These are phyloP conservation scores for Gonocerus acuteangulatus DNA, from an alignment of 2,888 invertebrate species.

Conservation along the genomic window DNA sequence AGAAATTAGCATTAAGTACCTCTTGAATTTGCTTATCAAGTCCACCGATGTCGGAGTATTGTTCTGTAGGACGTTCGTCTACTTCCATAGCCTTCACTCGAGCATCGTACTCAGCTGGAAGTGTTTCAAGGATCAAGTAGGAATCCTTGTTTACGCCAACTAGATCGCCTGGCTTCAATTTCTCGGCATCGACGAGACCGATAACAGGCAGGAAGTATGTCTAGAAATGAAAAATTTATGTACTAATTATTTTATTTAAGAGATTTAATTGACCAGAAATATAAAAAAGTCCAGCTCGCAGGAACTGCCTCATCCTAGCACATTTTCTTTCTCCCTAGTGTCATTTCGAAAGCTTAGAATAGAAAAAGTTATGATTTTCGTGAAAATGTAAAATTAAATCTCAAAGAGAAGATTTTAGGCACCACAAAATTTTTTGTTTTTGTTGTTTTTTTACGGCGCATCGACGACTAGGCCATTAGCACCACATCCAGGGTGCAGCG, in stretches of 20 bases:
- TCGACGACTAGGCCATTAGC: too few species aligned
- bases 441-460: too few species aligned
- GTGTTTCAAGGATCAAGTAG: conserved; percentile 91
- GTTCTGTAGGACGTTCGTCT: conserved; percentile 97
- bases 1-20: too few species aligned
- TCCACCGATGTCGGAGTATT: conserved; percentile 99
- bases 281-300: too few species aligned
- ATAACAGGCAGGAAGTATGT: conserved; percentile 99
- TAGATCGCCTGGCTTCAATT: conserved; percentile 92
- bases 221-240: conserved; percentile 49
- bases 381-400: too few species aligned
- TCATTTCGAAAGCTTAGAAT: too few species aligned
- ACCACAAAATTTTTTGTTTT: too few species aligned
- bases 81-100: conserved; percentile 99
- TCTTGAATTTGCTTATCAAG: conserved; percentile 95
- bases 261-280: neutral
- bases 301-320: too few species aligned
- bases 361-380: too few species aligned
- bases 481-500: too few species aligned
- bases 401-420: too few species aligned
- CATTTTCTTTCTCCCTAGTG: too few species aligned
- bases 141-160: conserved; percentile 96
- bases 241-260: neutral
- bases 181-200: conserved; percentile 94
- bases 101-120: conserved; percentile 95